phyloP scores from a whole-genome alignment of 2,113 vertebrate genomes.

The Casuarius casuarius region DNA sequence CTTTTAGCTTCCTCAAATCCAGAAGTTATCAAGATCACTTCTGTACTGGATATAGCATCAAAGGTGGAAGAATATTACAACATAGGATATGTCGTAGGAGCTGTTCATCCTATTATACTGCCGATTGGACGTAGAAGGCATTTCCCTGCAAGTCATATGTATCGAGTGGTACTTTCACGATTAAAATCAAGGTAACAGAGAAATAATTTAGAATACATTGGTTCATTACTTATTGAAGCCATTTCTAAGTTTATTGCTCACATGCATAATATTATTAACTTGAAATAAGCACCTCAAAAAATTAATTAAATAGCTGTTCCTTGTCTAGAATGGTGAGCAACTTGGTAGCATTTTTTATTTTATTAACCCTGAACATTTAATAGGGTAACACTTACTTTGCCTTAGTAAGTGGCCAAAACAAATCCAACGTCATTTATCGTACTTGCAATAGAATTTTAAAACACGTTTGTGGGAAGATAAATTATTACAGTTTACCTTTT shows the following conservation, averaged over 20 bases:
- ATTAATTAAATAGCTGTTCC: background rate
- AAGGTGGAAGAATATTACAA: slow-evolving; percentile 91
- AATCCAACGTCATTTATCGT: background rate
- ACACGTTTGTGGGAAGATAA: background rate
- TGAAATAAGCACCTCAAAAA: background rate
- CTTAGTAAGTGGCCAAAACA: background rate
- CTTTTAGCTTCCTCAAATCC: slow-evolving; percentile 80
- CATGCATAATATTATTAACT: background rate
- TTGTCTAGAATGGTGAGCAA: background rate
- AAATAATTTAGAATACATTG: background rate
- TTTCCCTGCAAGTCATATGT: slow-evolving; percentile 89
- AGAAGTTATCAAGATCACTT: slow-evolving; percentile 88
- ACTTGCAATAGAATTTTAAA: background rate
- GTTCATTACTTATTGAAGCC: background rate
- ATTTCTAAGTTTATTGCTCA: background rate
- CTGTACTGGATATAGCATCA: slow-evolving; percentile 88
- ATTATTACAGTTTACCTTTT: background rate
- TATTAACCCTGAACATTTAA: rapidly evolving
- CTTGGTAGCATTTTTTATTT: background rate
- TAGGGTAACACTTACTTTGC: background rate
- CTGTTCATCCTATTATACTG: slow-evolving; percentile 91
- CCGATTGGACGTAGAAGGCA: slow-evolving; percentile 81
- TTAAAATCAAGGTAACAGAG: slow-evolving; percentile 83
- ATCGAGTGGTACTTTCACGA: slow-evolving; percentile 88
- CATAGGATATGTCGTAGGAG: slow-evolving; percentile 86